Evolutionary conservation across 2,888 invertebrate genomes (phyloP), one percentile per base, ranked within the genome.

Genomic region (Criorhina ranunculi): DNA sequence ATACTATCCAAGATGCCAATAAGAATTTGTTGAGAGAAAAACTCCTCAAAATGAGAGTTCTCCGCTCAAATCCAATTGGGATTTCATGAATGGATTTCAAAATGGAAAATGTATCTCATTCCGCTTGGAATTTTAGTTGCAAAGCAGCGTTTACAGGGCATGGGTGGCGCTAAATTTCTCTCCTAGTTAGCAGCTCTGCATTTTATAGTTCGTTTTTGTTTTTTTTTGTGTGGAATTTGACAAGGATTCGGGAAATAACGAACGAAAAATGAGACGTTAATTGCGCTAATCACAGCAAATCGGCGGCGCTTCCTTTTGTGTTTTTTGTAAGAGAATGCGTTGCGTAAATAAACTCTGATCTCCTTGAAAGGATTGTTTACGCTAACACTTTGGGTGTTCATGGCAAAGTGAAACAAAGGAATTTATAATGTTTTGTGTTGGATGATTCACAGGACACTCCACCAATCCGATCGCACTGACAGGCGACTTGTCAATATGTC

Each of bases 401-500:
- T 15, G 57, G 55, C 6, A 69, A 55, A 44, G 37, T 57, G 59
- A 70, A 70, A 70, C 37, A 29, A 46, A 35, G 24, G 24, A 44
- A 44, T 44, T 59, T 12, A 33, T 24, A 35, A 17, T 17, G 19
- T 37, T 51, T 24, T 44, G 15, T 17, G 19, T 37, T 51, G 5
- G 67, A 67, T 62, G 11, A 49, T 6, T 11, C 62, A 42, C 57
- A 35, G 35, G 8, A 24, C 15, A 66, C 53, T 29, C 11, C 69
- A 24, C 37, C 70, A 70, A 72, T 42, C 46, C 53, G 53, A 80
- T 62, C 69, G 67, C 80, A 81, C 49, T 81, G 81, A 81, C 75
- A 81, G 51, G 49, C 76, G 44, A 76, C 81, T 81, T 81, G 81
- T 81, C 81, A 81, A 81, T 81, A 76, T 81, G 81, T 81, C 81